Evolutionary conservation across 30 jellyfish, hydroid and myxozoan genomes (phyloP).

Genomic region (Pseudorhiza aurosa): DNA sequence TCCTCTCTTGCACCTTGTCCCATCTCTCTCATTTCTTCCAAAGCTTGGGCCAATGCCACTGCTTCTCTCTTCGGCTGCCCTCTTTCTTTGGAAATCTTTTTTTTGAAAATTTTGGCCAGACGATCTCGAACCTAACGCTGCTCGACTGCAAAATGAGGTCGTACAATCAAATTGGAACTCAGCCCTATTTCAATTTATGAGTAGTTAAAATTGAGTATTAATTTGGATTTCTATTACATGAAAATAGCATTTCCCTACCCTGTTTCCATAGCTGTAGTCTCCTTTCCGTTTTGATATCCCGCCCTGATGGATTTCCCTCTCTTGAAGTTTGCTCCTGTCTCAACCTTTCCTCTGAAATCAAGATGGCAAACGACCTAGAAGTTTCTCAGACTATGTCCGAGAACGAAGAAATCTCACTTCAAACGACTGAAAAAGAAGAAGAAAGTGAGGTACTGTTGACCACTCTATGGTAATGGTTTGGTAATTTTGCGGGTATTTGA

Average conservation of each 20-base stretch:
- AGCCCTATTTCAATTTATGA: too few species aligned
- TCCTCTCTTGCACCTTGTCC: conserved; percentile 4
- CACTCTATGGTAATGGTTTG: neutral
- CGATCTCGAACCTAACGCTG: too few species aligned
- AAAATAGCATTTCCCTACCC: too few species aligned
- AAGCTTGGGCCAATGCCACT: conserved; percentile 29
- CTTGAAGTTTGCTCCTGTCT: neutral
- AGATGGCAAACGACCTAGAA: neutral
- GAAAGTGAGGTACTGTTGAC: neutral
- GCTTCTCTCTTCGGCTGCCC: conserved; percentile 25
- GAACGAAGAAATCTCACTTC: neutral
- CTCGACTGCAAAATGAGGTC: too few species aligned
- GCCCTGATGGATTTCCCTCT: neutral
- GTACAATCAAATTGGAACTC: too few species aligned
- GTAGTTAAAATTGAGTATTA: too few species aligned
- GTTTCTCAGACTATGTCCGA: neutral
- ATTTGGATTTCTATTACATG: too few species aligned
- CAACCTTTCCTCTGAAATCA: neutral
- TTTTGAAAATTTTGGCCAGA: too few species aligned
- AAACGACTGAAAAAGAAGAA: neutral
- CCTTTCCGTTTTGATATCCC: too few species aligned
- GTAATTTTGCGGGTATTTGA: too few species aligned
- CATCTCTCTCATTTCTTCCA: conserved; percentile 21
- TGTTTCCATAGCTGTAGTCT: too few species aligned
- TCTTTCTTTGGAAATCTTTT: neutral